Base-by-base conservation (phyloP, 2,888 invertebrate genomes). In the Pyrrhosoma nymphula region DNA sequence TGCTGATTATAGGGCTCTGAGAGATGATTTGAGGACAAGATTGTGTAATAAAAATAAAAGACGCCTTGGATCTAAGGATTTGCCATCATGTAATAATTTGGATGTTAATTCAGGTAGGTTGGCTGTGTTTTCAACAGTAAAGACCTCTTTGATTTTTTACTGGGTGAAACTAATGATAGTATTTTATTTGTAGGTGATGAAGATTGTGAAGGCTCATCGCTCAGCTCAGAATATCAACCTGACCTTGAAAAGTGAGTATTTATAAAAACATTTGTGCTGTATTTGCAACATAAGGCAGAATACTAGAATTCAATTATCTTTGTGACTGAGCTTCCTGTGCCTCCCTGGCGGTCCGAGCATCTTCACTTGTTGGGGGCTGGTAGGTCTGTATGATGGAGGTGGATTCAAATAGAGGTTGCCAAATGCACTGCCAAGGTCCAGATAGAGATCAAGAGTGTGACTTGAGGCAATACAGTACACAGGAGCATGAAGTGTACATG, bases 41-140 rank as follows among this genome's bases (percentile, higher is more conserved):
- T 69, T 69, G 8, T 26, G 0, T 75, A 26, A 18, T 14, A 4
- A 69, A n/a, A 63, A 55, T 26, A 47, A 55, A 26, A 35, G 93
- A 47, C 63, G 23, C 1, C 26, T 69, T 93, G 93, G 93, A 69
- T n/a, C 47, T 20, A 93, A 93, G 69, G 69, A 69, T 47, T 63
- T 26, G 16, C 93, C 93, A 93, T n/a, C 26, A 0, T 55, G 26
- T 55, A 93, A 47, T 93, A n/a, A 16, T 35, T 47, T 63, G 10
- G 69, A 69, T 69, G 93, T n/a, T 26, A 26, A 93, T 26, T 93
- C 69, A 23, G 35, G 93, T 93, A 47, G 26, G 93, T n/a, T 55
- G 3, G 39, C 69, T 63, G 23, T 89, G 26, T n/a, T 20, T 56
- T 39, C 55, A 55, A 14, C 16, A 55, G 26, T 39, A 4, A 47